Percentiles rank a stretch among this genome's conserved stretches.
Conservation (phyloP, 2,113 vertebrate species). For the Hucho hucho region DNA sequence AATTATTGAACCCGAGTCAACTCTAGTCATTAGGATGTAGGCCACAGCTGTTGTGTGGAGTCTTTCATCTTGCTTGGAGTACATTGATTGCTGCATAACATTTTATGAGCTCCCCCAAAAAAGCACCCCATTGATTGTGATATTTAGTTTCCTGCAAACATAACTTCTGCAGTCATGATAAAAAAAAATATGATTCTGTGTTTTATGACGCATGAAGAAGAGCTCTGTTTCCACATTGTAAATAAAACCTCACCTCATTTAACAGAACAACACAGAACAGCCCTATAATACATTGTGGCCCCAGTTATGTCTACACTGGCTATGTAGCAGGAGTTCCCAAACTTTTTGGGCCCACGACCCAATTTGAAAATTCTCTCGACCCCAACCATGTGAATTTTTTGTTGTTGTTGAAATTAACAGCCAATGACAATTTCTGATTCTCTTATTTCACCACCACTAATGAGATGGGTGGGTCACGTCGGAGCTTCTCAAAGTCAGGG, state of each 20-base stretch:
- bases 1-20: neutral
- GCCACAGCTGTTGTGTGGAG: slow-evolving; percentile 36
- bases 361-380: too few relatives aligned
- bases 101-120: slow-evolving; percentile 5
- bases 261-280: neutral
- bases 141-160: slow-evolving; percentile 5
- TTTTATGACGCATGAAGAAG: too few relatives aligned
- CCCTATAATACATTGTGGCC: too few relatives aligned
- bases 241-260: neutral
- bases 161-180: neutral
- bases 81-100: slow-evolving; percentile 2
- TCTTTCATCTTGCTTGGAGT: slow-evolving; percentile 15
- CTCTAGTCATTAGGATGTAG: slow-evolving; percentile 18
- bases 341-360: neutral
- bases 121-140: slow-evolving; percentile 8
- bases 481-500: too few relatives aligned
- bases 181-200: neutral
- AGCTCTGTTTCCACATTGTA: neutral
- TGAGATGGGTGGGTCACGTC: too few relatives aligned
- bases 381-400: too few relatives aligned
- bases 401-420: too few relatives aligned
- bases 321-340: neutral
- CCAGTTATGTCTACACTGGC: too few relatives aligned
- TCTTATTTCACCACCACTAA: too few relatives aligned
- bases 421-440: too few relatives aligned